phyloP scores from a whole-genome alignment of 2,113 vertebrate species.

The Periophthalmodon schlosseri region DNA sequence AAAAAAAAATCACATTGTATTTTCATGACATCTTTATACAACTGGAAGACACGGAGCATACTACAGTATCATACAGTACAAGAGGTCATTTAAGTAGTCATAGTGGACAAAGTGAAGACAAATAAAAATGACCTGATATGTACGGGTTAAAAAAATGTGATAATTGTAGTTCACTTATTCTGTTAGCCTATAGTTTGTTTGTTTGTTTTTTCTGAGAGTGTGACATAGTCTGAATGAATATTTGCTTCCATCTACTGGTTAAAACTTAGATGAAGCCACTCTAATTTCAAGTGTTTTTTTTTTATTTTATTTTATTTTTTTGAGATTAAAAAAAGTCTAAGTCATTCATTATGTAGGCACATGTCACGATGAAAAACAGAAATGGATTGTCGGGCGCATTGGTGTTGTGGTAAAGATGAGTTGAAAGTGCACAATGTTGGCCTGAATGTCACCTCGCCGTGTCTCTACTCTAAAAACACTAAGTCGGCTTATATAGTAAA shows the following conservation, averaged over 20 bases:
- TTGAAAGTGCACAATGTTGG: slow-evolving; percentile 18
- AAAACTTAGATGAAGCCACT: background rate
- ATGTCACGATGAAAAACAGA: too few species aligned
- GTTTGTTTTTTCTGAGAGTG: background rate
- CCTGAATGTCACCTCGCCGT: slow-evolving; percentile 45
- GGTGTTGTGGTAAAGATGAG: background rate
- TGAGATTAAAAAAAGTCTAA: too few species aligned
- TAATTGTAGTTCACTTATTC: background rate
- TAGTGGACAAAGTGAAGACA: background rate
- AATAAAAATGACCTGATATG: background rate
- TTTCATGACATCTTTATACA: background rate
- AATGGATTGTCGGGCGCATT: background rate
- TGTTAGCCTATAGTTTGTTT: too few species aligned
- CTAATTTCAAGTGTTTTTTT: too few species aligned
- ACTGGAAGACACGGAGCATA: background rate
- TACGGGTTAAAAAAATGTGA: background rate
- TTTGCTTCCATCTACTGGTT: slow-evolving; percentile 32
- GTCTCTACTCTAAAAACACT: background rate
- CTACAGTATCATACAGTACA: background rate
- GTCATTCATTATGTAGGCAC: too few species aligned
- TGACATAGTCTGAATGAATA: background rate
- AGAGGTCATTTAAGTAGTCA: background rate
- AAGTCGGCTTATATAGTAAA: background rate
- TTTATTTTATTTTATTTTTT: too few species aligned
- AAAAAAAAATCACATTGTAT: background rate